A percentile compares a stretch with the other conserved stretches of the same genome.
These are phyloP conservation scores for Podiceps cristatus DNA, from an alignment of 2,113 vertebrate genomes.

Conservation along the genomic window DNA sequence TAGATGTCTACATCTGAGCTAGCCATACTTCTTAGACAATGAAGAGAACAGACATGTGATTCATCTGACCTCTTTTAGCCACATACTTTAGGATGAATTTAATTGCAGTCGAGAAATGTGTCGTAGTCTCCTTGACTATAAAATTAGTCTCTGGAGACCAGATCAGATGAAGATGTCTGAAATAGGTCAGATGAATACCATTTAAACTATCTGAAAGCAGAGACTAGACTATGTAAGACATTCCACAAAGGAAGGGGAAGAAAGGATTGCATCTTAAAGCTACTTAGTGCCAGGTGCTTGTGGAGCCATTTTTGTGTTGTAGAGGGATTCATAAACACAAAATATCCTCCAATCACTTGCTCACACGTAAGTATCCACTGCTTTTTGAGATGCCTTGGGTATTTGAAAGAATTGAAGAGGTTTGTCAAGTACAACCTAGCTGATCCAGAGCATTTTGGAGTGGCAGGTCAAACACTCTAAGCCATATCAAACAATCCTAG, in stretches of 20 bases:
- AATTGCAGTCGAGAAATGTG: constrained; percentile 43
- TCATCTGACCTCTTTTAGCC: constrained; percentile 38
- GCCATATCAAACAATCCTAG: accelerated
- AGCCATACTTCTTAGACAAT: neutral
- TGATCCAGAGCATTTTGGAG: neutral
- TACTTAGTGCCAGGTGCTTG: neutral
- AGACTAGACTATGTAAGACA: neutral
- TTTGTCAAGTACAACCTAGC: neutral
- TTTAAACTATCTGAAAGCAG: neutral
- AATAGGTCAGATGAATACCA: neutral
- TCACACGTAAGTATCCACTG: neutral
- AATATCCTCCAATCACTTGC: neutral
- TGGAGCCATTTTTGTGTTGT: neutral
- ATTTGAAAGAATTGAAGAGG: neutral
- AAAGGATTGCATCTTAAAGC: neutral
- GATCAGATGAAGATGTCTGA: neutral
- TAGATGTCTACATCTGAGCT: neutral
- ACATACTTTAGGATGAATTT: neutral
- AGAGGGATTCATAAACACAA: neutral
- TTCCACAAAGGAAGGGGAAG: neutral
- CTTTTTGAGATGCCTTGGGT: neutral
- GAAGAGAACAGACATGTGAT: constrained; percentile 1
- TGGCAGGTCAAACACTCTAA: neutral
- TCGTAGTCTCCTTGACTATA: neutral
- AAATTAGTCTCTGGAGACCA: neutral